These are phyloP conservation scores for Cotesia typhae DNA, from an alignment of 1,140 invertebrate genomes.

Conservation along the genomic window DNA sequence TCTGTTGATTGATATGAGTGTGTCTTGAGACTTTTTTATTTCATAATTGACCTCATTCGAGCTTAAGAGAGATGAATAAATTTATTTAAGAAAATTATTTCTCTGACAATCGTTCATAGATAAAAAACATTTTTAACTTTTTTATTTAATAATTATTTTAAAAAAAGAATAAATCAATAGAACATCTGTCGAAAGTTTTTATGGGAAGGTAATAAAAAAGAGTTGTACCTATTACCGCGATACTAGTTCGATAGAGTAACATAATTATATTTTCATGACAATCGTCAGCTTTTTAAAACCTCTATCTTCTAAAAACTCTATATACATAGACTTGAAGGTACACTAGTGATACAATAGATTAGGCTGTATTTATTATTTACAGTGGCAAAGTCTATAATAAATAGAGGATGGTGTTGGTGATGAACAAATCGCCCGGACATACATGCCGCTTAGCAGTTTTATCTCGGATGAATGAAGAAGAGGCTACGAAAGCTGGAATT, in stretches of 20 bases:
- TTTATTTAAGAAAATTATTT: too few relatives aligned
- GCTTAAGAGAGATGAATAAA: too few relatives aligned
- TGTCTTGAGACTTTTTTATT: too few relatives aligned
- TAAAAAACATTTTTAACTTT: too few relatives aligned
- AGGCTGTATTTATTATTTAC: too few relatives aligned
- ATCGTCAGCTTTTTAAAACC: slow-evolving; percentile 39
- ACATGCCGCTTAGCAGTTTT: slow-evolving; percentile 37
- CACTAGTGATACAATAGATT: not conserved
- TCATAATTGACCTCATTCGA: too few relatives aligned
- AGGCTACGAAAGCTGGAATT: slow-evolving; percentile 64
- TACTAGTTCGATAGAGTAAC: slow-evolving; percentile 3
- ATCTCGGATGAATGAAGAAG: slow-evolving; percentile 57
- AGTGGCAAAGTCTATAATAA: slow-evolving; percentile 22
- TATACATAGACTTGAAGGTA: slow-evolving; percentile 22
- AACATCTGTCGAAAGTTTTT: not conserved
- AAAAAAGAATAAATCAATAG: too few relatives aligned
- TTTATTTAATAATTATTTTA: too few relatives aligned
- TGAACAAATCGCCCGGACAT: slow-evolving; percentile 38
- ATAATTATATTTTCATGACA: slow-evolving; percentile 58
- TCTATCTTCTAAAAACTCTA: too few relatives aligned
- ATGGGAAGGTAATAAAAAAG: not conserved
- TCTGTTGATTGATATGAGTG: too few relatives aligned
- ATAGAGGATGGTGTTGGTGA: slow-evolving; percentile 27
- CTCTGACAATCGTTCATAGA: too few relatives aligned
- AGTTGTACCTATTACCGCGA: not conserved